Percentiles rank a stretch among this genome's conserved stretches.
Evolutionary conservation across 2,888 invertebrate genomes (phyloP).

Genomic region (Drosophila mettleri): DNA sequence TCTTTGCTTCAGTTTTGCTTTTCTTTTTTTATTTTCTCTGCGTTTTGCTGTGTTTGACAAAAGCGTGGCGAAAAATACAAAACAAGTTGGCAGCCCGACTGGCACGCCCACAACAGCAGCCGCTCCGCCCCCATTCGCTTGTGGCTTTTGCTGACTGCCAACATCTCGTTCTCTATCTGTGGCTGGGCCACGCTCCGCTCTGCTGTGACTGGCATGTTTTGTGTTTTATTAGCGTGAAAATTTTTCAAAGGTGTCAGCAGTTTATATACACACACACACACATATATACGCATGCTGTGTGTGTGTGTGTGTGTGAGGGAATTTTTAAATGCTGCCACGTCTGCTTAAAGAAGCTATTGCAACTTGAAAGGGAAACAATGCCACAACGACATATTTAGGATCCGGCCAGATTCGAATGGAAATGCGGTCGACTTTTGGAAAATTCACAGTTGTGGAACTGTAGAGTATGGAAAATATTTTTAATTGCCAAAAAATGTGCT

Average conservation of each 20-base stretch:
- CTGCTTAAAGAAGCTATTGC: background rate
- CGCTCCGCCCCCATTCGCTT: background rate
- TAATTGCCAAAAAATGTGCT: slow-evolving; percentile 69
- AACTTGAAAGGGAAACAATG: slow-evolving; percentile 29
- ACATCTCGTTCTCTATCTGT: slow-evolving; percentile 13
- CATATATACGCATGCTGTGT: slow-evolving; percentile 25
- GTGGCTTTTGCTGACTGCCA: slow-evolving; percentile 51
- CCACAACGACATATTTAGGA: slow-evolving; percentile 18
- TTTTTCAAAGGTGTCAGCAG: slow-evolving; percentile 77
- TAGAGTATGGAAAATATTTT: slow-evolving; percentile 48
- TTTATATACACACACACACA: slow-evolving; percentile 42
- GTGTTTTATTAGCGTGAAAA: slow-evolving; percentile 78
- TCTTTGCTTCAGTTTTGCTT: slow-evolving; percentile 5
- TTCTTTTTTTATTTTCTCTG: background rate
- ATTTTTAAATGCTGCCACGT: slow-evolving; percentile 20
- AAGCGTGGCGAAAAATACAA: slow-evolving; percentile 58
- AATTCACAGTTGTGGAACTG: slow-evolving; percentile 1
- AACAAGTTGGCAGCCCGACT: slow-evolving; percentile 50
- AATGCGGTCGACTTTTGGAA: slow-evolving; percentile 43
- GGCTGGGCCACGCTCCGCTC: slow-evolving; percentile 35
- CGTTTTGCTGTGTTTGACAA: slow-evolving; percentile 38
- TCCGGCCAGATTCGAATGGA: slow-evolving; percentile 11
- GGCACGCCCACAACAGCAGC: background rate
- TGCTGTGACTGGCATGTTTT: slow-evolving; percentile 70
- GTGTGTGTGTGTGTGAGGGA: slow-evolving; percentile 23